A percentile compares a stretch with the other conserved stretches of the same genome.
Conservation (phyloP, 2,113 vertebrate species). For the Oostethus manadensis region DNA sequence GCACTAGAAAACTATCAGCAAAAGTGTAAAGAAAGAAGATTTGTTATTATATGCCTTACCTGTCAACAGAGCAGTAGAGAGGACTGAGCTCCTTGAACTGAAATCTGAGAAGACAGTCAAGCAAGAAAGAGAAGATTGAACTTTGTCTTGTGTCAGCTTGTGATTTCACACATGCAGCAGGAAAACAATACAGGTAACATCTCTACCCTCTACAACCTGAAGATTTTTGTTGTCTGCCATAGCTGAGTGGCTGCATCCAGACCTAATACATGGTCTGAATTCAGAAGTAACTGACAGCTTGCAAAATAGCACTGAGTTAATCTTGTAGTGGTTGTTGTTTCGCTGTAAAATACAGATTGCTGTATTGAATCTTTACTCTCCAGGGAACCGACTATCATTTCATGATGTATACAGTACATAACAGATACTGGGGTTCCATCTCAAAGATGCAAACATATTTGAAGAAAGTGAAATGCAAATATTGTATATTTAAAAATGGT, state of each 20-base stretch:
- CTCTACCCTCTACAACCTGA: not conserved
- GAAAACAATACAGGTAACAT: slow-evolving; percentile 43
- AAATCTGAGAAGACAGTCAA: slow-evolving; percentile 2
- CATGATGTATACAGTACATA: no score
- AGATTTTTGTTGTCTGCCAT: not conserved
- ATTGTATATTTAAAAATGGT: no score
- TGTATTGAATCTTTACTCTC: no score
- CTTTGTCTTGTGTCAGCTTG: slow-evolving; percentile 28
- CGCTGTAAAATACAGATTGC: no score
- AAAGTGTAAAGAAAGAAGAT: slow-evolving; percentile 21
- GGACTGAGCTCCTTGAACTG: slow-evolving; percentile 15
- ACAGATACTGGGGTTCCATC: no score
- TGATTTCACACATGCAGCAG: slow-evolving; percentile 2
- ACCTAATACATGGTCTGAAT: not conserved
- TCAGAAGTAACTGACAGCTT: no score
- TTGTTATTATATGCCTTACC: slow-evolving; percentile 23
- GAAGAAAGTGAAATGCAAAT: no score
- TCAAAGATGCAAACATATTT: no score
- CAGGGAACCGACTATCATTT: no score
- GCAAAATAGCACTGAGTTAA: no score
- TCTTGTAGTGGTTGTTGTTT: no score
- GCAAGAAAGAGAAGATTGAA: slow-evolving; percentile 22
- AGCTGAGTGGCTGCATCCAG: not conserved
- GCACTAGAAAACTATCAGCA: slow-evolving; percentile 22
- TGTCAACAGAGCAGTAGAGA: slow-evolving; percentile 19